Evolutionary conservation across 2,797 vertebrate genomes (phyloP).

Genomic region (Apogon talboti): DNA sequence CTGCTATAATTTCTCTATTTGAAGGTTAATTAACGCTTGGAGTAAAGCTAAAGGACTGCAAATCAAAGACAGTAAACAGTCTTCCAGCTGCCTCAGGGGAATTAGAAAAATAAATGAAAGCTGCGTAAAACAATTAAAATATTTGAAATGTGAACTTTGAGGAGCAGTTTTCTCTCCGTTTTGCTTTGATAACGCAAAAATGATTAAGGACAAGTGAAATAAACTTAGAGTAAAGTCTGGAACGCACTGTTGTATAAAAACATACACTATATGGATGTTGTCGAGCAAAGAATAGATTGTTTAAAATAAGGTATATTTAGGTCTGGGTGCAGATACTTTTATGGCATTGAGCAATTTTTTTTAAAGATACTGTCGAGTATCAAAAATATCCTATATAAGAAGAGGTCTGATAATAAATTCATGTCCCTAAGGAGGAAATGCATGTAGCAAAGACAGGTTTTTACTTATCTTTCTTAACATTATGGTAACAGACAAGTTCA

Average conservation of each 20-base stretch:
- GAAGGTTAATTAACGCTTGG: conserved; percentile 84
- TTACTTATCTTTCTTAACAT: too few relatives aligned
- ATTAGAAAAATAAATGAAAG: conserved; percentile 81
- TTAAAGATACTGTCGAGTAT: too few relatives aligned
- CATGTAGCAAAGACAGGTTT: too few relatives aligned
- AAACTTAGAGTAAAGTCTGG: conserved; percentile 48
- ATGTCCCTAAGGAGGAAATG: too few relatives aligned
- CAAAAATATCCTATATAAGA: too few relatives aligned
- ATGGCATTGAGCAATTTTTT: too few relatives aligned
- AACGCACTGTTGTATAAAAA: not conserved
- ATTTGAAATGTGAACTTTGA: conserved; percentile 80
- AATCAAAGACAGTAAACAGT: conserved; percentile 83
- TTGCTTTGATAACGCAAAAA: conserved; percentile 58
- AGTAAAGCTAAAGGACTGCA: conserved; percentile 77
- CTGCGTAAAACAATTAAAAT: conserved; percentile 76
- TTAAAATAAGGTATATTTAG: too few relatives aligned
- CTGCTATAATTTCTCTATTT: conserved; percentile 77
- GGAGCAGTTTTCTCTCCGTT: conserved; percentile 44
- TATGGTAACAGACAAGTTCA: too few relatives aligned
- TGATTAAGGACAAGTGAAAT: conserved; percentile 67
- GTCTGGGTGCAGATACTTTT: too few relatives aligned
- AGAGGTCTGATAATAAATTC: too few relatives aligned
- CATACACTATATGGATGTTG: not conserved
- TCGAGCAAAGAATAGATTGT: too few relatives aligned
- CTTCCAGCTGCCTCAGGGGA: conserved; percentile 69